Percentiles rank a stretch among this genome's conserved stretches.
Evolutionary conservation across 2,113 vertebrate species (phyloP).

Genomic region (Fulica atra): DNA sequence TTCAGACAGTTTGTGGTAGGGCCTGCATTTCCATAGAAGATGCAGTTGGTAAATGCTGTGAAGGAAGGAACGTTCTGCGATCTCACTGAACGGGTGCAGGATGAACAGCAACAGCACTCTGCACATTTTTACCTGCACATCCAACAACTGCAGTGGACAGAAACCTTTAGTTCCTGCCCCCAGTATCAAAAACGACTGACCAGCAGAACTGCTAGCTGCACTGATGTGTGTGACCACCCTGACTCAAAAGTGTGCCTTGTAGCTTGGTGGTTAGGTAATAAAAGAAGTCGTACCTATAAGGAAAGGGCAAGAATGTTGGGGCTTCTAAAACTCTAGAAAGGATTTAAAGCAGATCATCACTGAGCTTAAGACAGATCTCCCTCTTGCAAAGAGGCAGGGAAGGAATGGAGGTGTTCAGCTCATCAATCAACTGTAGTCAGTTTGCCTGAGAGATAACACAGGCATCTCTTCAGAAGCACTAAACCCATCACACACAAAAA

Average conservation of each 20-base stretch:
- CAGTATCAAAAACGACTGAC: neutral
- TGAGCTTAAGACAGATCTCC: neutral
- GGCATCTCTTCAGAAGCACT: neutral
- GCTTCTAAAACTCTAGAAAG: neutral
- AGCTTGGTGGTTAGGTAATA: neutral
- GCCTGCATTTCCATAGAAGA: neutral
- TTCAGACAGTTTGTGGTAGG: neutral
- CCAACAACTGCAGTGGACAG: neutral
- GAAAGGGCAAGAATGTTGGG: neutral
- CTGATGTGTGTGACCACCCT: neutral
- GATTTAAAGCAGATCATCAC: neutral
- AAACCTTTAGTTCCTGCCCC: neutral
- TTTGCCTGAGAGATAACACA: neutral
- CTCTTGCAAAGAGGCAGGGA: neutral
- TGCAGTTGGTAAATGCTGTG: neutral
- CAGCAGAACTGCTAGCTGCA: neutral
- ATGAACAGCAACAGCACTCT: neutral
- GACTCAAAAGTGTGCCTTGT: neutral
- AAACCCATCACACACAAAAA: neutral
- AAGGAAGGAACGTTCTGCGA: neutral
- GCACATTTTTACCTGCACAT: neutral
- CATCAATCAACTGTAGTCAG: neutral
- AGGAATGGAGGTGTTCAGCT: neutral
- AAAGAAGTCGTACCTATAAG: neutral
- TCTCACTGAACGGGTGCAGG: neutral